phyloP scores from a whole-genome alignment of 2,888 invertebrate genomes.

The Zhuqinia jingwanae region DNA sequence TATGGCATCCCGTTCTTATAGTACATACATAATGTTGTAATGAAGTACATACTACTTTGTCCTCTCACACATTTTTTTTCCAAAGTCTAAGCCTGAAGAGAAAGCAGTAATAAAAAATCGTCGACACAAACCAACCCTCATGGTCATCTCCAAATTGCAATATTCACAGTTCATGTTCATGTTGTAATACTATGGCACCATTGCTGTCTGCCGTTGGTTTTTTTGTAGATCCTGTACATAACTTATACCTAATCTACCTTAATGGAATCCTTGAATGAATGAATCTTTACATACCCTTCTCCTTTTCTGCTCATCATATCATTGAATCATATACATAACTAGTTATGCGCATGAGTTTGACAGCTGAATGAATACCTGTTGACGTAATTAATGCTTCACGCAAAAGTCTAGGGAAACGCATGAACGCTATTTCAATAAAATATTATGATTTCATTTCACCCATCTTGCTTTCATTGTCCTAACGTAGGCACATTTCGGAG shows the following conservation, averaged over 20 bases:
- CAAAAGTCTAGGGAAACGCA: conserved; percentile 20
- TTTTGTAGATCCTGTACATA: conserved; percentile 44
- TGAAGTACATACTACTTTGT: conserved; percentile 52
- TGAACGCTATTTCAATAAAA: conserved; percentile 15
- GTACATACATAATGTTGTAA: not conserved
- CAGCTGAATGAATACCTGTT: no score
- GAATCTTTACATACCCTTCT: no score
- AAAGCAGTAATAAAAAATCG: conserved; percentile 26
- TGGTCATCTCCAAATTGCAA: conserved; percentile 33
- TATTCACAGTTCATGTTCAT: conserved; percentile 52
- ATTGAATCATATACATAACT: not conserved
- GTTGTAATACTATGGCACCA: conserved; percentile 69
- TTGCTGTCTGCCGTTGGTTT: conserved; percentile 65
- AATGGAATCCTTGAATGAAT: conserved; percentile 61
- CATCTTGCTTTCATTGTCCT: conserved; percentile 12
- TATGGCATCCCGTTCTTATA: conserved; percentile 21
- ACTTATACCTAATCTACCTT: conserved; percentile 49
- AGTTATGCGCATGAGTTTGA: no score
- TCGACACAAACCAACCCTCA: conserved; percentile 9
- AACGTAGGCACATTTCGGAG: conserved; percentile 67
- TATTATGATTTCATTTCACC: conserved; percentile 35
- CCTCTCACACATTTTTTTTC: conserved; percentile 46
- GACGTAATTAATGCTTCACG: conserved; percentile 16
- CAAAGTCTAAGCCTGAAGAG: conserved; percentile 35
- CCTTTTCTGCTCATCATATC: not conserved